Evolutionary conservation across 2,888 invertebrate genomes (phyloP).

Genomic region (Euphydryas editha): DNA sequence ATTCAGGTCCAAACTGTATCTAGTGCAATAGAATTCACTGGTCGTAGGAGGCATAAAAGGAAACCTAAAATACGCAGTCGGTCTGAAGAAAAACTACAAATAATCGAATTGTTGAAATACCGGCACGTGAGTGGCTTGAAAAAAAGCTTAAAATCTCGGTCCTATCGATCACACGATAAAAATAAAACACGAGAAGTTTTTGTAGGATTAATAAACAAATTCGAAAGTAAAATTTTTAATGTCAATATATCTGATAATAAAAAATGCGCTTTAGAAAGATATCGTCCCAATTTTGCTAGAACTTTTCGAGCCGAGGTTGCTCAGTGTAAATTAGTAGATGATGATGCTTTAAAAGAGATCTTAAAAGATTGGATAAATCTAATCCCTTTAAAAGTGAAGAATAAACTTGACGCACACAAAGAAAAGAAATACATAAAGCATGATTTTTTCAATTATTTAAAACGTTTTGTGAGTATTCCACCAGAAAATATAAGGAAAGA

Average conservation of each 20-base stretch:
- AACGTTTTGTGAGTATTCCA: slow-evolving; percentile 12
- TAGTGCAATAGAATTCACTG: slow-evolving; percentile 23
- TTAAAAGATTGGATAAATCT: slow-evolving; percentile 39
- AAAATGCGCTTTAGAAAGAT: neutral
- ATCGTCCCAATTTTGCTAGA: slow-evolving; percentile 35
- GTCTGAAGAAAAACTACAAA: slow-evolving; percentile 55
- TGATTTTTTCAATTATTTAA: slow-evolving; percentile 36
- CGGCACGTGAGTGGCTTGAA: slow-evolving; percentile 50
- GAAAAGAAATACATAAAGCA: slow-evolving; percentile 35
- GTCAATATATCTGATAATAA: neutral
- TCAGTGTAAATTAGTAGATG: slow-evolving; percentile 39
- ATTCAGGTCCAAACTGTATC: slow-evolving; percentile 25
- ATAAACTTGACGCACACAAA: slow-evolving; percentile 25
- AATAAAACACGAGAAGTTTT: slow-evolving; percentile 16
- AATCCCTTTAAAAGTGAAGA: slow-evolving; percentile 34
- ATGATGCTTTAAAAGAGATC: slow-evolving; percentile 49
- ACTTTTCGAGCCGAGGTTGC: slow-evolving; percentile 33
- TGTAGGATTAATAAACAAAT: slow-evolving; percentile 15
- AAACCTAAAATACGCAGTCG: slow-evolving; percentile 49
- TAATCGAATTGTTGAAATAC: slow-evolving; percentile 41
- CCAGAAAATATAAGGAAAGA: slow-evolving; percentile 21
- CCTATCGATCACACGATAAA: slow-evolving; percentile 41
- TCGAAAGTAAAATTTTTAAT: slow-evolving; percentile 7
- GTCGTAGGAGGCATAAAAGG: slow-evolving; percentile 22
- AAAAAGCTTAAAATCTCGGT: slow-evolving; percentile 32